Percentiles rank a stretch among this genome's conserved stretches.
phyloP scores from a whole-genome alignment of 1,140 invertebrate genomes.

The Magallana ariakensis region DNA sequence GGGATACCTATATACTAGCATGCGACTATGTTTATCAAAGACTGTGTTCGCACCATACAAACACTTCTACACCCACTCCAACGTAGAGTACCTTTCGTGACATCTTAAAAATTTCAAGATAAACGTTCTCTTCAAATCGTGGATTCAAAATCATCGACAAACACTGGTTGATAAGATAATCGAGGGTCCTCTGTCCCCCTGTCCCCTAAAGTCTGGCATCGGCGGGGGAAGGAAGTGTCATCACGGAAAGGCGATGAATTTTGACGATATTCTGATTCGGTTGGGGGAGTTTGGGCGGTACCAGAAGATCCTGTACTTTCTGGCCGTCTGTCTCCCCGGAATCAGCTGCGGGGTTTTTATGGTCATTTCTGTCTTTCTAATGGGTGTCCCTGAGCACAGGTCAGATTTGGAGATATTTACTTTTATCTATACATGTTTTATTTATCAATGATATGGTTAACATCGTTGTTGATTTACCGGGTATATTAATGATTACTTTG shows the following conservation, averaged over 20 bases:
- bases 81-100: neutral
- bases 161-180: constrained; percentile 2
- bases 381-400: constrained; percentile 65
- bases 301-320: constrained; percentile 89
- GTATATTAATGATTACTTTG: too few species aligned
- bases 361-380: constrained; percentile 76
- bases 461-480: too few species aligned
- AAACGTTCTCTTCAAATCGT: neutral
- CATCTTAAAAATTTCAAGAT: constrained; percentile 1
- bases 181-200: neutral
- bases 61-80: too few species aligned
- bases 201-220: neutral
- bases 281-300: constrained; percentile 93
- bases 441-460: too few species aligned
- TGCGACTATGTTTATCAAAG: neutral
- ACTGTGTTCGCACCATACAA: neutral
- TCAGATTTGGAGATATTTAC: neutral
- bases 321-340: constrained; percentile 82
- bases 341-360: constrained; percentile 89
- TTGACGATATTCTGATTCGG: constrained; percentile 90
- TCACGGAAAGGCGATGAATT: constrained; percentile 83
- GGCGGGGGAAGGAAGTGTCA: neutral
- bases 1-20: too few species aligned
- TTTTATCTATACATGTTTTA: too few species aligned
- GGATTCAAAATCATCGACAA: constrained; percentile 17